Evolutionary conservation across 1,140 invertebrate genomes (phyloP).

Genomic region (Hyles vespertilio): DNA sequence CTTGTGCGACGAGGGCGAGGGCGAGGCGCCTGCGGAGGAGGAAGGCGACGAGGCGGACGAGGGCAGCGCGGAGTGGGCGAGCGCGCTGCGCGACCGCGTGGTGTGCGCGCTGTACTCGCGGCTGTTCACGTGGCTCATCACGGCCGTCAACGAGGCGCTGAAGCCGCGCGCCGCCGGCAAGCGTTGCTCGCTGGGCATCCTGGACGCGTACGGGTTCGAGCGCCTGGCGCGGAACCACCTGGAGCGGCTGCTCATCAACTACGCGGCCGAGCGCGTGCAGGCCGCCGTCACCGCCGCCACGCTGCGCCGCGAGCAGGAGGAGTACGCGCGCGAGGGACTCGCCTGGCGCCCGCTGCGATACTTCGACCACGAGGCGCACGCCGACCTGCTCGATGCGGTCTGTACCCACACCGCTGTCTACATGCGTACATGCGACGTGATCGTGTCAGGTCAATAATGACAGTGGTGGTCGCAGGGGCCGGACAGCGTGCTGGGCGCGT

Average conservation of each 20-base stretch:
- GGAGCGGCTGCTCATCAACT: slow-evolving; percentile 92
- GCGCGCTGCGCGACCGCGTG: slow-evolving; percentile 66
- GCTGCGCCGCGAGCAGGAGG: slow-evolving; percentile 89
- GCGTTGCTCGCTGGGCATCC: slow-evolving; percentile 81
- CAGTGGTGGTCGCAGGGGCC: slow-evolving; percentile 28
- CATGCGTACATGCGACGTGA: too few relatives aligned
- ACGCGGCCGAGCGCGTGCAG: slow-evolving; percentile 93
- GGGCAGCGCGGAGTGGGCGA: slow-evolving; percentile 57
- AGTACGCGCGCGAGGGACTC: slow-evolving; percentile 83
- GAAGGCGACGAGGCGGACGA: slow-evolving; percentile 80
- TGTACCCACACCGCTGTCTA: neutral
- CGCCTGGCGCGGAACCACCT: slow-evolving; percentile 84
- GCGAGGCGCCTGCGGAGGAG: slow-evolving; percentile 8
- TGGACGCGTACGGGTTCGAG: slow-evolving; percentile 95
- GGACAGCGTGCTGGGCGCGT: slow-evolving; percentile 48
- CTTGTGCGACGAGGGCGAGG: slow-evolving; percentile 8
- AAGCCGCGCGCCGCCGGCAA: slow-evolving; percentile 18
- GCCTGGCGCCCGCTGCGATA: slow-evolving; percentile 44
- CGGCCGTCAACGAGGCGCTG: slow-evolving; percentile 78
- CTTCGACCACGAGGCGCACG: slow-evolving; percentile 43
- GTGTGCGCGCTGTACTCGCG: slow-evolving; percentile 85
- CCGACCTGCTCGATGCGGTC: slow-evolving; percentile 53
- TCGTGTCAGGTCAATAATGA: too few relatives aligned
- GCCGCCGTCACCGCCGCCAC: slow-evolving; percentile 82
- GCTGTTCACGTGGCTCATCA: slow-evolving; percentile 87